Conservation (phyloP, 2,113 vertebrate genomes). For the Bettongia penicillata region DNA sequence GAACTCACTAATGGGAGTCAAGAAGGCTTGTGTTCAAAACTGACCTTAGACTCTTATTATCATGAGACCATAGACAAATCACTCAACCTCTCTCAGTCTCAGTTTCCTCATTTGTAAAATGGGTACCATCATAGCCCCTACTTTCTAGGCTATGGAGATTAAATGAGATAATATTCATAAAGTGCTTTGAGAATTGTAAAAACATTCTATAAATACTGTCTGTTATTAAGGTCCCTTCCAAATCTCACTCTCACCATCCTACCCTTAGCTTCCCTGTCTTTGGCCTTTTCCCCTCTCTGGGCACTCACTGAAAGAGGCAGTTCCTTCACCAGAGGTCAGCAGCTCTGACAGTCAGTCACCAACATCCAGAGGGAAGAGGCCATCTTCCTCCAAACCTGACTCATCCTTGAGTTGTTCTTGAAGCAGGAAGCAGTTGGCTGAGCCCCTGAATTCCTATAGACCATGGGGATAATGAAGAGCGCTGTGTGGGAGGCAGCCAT, state of each 20-base stretch:
- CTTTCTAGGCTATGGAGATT: neutral
- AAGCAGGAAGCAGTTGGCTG: neutral
- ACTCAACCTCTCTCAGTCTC: neutral
- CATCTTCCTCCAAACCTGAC: neutral
- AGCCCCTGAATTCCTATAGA: neutral
- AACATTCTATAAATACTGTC: neutral
- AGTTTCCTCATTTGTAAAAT: neutral
- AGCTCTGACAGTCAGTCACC: neutral
- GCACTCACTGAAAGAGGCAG: neutral
- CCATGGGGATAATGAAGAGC: neutral
- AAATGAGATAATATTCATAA: neutral
- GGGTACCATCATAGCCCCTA: neutral
- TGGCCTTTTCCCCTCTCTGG: neutral
- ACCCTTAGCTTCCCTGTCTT: neutral
- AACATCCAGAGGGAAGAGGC: neutral
- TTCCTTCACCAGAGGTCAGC: conserved; percentile 19
- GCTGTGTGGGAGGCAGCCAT: conserved; percentile 31
- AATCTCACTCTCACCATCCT: rapidly evolving
- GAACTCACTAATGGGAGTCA: neutral
- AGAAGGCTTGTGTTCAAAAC: neutral
- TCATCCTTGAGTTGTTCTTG: neutral
- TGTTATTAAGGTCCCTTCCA: neutral
- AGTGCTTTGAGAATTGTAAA: neutral
- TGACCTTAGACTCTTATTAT: neutral
- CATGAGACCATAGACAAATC: neutral